phyloP scores from a whole-genome alignment of 2,113 vertebrate species.

The Ictalurus furcatus region DNA sequence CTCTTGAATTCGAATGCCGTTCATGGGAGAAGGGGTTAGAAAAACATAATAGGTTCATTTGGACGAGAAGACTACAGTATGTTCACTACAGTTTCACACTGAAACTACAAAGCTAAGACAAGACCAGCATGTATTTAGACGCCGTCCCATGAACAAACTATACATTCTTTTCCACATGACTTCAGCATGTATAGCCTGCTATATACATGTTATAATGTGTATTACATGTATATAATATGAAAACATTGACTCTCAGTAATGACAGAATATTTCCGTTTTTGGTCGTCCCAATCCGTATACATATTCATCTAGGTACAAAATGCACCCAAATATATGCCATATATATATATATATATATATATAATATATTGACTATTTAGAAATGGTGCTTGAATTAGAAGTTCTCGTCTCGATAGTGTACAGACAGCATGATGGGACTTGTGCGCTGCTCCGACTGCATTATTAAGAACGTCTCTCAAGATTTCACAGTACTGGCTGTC shows the following conservation, averaged over 20 bases:
- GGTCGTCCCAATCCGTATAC: background rate
- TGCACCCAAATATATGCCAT: background rate
- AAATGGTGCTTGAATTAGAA: slow-evolving; percentile 18
- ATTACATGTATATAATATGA: slow-evolving; percentile 66
- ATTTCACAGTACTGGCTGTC: slow-evolving; percentile 51
- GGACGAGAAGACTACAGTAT: background rate
- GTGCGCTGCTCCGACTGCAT: slow-evolving; percentile 14
- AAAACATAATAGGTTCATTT: background rate
- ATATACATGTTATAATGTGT: slow-evolving; percentile 67
- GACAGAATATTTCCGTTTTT: slow-evolving; percentile 63
- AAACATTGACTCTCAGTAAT: slow-evolving; percentile 68
- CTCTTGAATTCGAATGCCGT: background rate
- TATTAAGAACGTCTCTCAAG: slow-evolving; percentile 47
- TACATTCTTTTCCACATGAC: slow-evolving; percentile 50
- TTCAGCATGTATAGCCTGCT: slow-evolving; percentile 63
- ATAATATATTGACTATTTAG: background rate
- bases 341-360: background rate
- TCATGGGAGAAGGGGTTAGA: background rate
- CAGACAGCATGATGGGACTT: slow-evolving; percentile 25
- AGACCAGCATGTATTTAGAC: slow-evolving; percentile 47
- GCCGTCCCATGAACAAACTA: slow-evolving; percentile 57
- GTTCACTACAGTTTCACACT: slow-evolving; percentile 21
- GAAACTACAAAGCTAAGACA: slow-evolving; percentile 51
- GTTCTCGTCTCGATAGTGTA: slow-evolving; percentile 17
- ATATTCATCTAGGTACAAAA: background rate